These are phyloP conservation scores for Hypolimnas misippus DNA, from an alignment of 2,888 invertebrate genomes.

Conservation along the genomic window DNA sequence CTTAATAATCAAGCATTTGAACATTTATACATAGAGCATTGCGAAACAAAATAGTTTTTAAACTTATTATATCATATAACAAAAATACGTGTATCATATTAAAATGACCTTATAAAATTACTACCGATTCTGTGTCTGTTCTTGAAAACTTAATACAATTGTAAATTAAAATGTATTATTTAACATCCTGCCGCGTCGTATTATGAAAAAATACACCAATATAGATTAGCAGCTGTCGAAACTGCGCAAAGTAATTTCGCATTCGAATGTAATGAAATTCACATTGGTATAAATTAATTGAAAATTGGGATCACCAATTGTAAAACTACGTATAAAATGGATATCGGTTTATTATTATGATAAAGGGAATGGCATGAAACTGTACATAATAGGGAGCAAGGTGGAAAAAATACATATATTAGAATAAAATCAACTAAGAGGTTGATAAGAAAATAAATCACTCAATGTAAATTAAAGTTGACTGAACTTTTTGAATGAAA, in stretches of 20 bases:
- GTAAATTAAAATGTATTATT: constrained; percentile 25
- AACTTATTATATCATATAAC: background rate
- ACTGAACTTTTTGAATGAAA: too few relatives aligned
- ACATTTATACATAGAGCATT: background rate
- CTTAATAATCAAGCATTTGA: constrained; percentile 1
- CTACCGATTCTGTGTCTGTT: background rate
- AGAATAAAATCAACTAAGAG: too few relatives aligned
- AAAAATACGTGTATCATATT: background rate
- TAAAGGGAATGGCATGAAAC: background rate
- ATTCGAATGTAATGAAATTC: constrained; percentile 19
- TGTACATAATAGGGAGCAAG: background rate
- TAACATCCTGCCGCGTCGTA: constrained; percentile 33
- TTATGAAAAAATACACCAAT: constrained; percentile 37
- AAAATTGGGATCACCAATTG: background rate
- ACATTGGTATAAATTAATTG: constrained; percentile 7
- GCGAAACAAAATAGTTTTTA: background rate
- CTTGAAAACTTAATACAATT: constrained; percentile 25
- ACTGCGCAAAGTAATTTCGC: constrained; percentile 37
- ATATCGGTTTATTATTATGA: background rate
- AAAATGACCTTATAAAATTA: background rate
- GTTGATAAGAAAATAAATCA: too few relatives aligned
- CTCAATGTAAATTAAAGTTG: too few relatives aligned
- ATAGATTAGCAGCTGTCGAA: constrained; percentile 41
- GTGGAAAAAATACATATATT: too few relatives aligned
- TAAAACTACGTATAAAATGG: constrained; percentile 32